Conservation (phyloP, 2,113 vertebrate species). For the Heterotis niloticus region DNA sequence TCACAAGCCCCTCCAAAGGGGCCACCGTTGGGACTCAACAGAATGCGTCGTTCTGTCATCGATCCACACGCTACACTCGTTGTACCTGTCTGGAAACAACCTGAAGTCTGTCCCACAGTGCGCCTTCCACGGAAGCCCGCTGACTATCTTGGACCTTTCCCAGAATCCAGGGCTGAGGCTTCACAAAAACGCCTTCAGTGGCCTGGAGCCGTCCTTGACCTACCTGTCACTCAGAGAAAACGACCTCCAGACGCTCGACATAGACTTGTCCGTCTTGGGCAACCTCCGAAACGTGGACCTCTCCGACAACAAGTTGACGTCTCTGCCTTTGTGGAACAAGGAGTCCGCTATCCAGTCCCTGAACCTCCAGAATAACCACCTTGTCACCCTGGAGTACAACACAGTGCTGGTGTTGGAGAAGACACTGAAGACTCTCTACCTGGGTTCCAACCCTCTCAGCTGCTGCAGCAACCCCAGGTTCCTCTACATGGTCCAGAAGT, state of each 20-base stretch:
- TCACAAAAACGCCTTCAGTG: slow-evolving; percentile 62
- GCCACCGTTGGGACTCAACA: slow-evolving; percentile 31
- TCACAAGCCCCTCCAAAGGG: slow-evolving; percentile 36
- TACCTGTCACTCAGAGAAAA: slow-evolving; percentile 75
- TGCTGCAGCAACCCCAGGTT: slow-evolving; percentile 83
- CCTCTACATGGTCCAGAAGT: slow-evolving; percentile 71
- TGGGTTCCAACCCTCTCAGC: slow-evolving; percentile 81
- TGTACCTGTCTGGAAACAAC: slow-evolving; percentile 76
- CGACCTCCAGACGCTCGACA: slow-evolving; percentile 62
- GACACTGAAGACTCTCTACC: slow-evolving; percentile 78
- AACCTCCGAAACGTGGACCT: slow-evolving; percentile 77
- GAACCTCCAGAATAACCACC: slow-evolving; percentile 83
- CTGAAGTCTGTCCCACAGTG: slow-evolving; percentile 60
- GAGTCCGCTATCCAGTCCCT: slow-evolving; percentile 76
- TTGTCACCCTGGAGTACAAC: slow-evolving; percentile 71
- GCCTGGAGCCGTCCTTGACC: slow-evolving; percentile 78
- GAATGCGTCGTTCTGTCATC: slow-evolving; percentile 70
- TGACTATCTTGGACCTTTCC: slow-evolving; percentile 77
- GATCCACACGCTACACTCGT: slow-evolving; percentile 58
- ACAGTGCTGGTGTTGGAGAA: slow-evolving; percentile 72
- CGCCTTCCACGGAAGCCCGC: slow-evolving; percentile 68
- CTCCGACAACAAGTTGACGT: slow-evolving; percentile 76
- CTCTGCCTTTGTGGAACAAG: slow-evolving; percentile 67
- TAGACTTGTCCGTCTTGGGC: slow-evolving; percentile 72
- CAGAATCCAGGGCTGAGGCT: slow-evolving; percentile 74